phyloP scores from a whole-genome alignment of 2,888 invertebrate species.

The Tinea semifulvella region DNA sequence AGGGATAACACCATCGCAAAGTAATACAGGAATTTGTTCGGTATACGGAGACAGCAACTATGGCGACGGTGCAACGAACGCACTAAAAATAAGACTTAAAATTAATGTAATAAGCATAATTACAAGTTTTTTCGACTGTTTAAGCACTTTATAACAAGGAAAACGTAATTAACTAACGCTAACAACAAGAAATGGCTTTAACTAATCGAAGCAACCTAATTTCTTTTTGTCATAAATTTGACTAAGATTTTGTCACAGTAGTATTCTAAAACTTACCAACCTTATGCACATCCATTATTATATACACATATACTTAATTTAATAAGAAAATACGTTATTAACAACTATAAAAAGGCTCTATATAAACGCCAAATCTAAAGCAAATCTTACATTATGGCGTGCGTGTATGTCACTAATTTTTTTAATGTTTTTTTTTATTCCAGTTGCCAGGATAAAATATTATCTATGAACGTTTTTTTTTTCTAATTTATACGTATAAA shows the following conservation, averaged over 20 bases:
- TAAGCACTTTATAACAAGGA: slow-evolving; percentile 24
- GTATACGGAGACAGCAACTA: slow-evolving; percentile 41
- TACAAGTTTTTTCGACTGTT: background rate
- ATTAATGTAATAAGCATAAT: background rate
- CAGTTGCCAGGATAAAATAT: background rate
- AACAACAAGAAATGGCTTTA: slow-evolving; percentile 1
- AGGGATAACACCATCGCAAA: background rate
- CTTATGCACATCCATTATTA: slow-evolving; percentile 54
- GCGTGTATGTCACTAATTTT: slow-evolving; percentile 67
- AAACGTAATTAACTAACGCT: slow-evolving; percentile 20
- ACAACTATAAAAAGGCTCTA: slow-evolving; percentile 49
- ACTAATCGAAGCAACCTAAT: background rate
- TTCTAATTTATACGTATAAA: too few relatives aligned
- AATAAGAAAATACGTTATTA: slow-evolving; percentile 36
- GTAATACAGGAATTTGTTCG: background rate
- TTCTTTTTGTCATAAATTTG: slow-evolving; percentile 5
- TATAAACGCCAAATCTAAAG: slow-evolving; percentile 60
- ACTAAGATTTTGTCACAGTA: slow-evolving; percentile 21
- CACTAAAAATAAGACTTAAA: slow-evolving; percentile 23
- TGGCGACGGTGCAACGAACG: slow-evolving; percentile 47
- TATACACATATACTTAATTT: slow-evolving; percentile 44
- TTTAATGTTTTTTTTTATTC: slow-evolving; percentile 35
- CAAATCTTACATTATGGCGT: slow-evolving; percentile 68
- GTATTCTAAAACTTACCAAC: slow-evolving; percentile 41
- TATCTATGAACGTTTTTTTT: slow-evolving; percentile 12